phyloP scores from a whole-genome alignment of 2,888 invertebrate species.

The Eledone cirrhosa region DNA sequence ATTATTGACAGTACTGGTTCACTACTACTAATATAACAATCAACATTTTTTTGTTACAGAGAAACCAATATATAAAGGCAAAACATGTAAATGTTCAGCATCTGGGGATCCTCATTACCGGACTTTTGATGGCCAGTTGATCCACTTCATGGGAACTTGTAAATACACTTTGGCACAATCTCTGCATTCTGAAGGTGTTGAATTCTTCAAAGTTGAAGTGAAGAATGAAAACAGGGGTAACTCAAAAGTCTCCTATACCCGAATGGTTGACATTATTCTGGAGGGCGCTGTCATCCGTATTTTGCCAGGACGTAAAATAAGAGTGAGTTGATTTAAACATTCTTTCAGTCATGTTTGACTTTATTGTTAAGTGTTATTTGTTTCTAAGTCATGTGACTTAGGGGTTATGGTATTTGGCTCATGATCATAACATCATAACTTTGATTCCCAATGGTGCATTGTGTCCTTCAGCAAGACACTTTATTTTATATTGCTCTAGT shows the following conservation, averaged over 20 bases:
- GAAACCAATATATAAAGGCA: too few relatives aligned
- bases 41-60: too few relatives aligned
- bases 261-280: background rate
- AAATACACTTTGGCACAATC: background rate
- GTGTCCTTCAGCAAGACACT: too few relatives aligned
- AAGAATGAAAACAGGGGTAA: background rate
- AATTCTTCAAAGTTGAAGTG: background rate
- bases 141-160: conserved; percentile 1
- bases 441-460: too few relatives aligned
- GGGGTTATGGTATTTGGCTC: too few relatives aligned
- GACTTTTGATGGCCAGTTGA: background rate
- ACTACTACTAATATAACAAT: too few relatives aligned
- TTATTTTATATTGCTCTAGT: too few relatives aligned
- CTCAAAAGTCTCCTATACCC: background rate
- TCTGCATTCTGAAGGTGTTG: background rate
- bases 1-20: too few relatives aligned
- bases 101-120: background rate
- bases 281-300: background rate
- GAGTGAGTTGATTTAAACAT: background rate
- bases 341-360: too few relatives aligned
- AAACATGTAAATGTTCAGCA: background rate
- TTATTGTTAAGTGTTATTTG: too few relatives aligned
- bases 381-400: too few relatives aligned
- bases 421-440: too few relatives aligned
- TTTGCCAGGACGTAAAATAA: background rate